Evolutionary conservation across 1,140 invertebrate species (phyloP), one percentile per base, ranked within the genome.

Genomic region (Mizuhopecten yessoensis): DNA sequence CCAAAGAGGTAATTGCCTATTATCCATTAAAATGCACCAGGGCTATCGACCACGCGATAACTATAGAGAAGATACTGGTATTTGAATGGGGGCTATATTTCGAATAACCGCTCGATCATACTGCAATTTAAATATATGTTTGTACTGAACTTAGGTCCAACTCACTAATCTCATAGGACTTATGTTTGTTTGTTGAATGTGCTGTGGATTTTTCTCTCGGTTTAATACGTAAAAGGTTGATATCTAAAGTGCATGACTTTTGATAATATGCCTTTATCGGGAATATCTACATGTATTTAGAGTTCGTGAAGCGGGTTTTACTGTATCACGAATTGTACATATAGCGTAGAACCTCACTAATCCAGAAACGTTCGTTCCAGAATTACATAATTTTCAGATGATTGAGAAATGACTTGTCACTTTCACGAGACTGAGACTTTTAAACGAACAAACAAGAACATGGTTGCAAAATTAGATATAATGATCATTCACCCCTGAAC

Each of bases 131-230:
- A 75, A 75, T n/a, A 75, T 17, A 75, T 75, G 17, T 75, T 75
- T 75, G 57, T 75, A 29, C 57, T 29, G 29, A 75, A 75, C 57
- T 75, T 75, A 75, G 11, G 23, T 29, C 23, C 5, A 9, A 29
- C n/a, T 75, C 57, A 29, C 5, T 75, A 75, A 75, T 29, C 23
- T 9, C 5, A 75, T 7, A n/a, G n/a, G n/a, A n/a, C 29, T 75
- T 75, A n/a, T 75, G 29, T 75, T n/a, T 75, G 57, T 75, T 75
- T 75, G 57, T 29, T 75, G 57, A 75, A n/a, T 75, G 57, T 75
- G 57, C 57, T 29, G n/a, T 75, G 5, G 17, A 7, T 29, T 75
- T 75, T 75, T 75, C 29, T 0, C 1, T 29, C 5, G 23, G 5
- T 5, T n/a, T n/a, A 29, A 75, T 7, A n/a, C 29, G 57, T 17